phyloP scores from a whole-genome alignment of 2,888 invertebrate species.

The Ernsta delagoae region DNA sequence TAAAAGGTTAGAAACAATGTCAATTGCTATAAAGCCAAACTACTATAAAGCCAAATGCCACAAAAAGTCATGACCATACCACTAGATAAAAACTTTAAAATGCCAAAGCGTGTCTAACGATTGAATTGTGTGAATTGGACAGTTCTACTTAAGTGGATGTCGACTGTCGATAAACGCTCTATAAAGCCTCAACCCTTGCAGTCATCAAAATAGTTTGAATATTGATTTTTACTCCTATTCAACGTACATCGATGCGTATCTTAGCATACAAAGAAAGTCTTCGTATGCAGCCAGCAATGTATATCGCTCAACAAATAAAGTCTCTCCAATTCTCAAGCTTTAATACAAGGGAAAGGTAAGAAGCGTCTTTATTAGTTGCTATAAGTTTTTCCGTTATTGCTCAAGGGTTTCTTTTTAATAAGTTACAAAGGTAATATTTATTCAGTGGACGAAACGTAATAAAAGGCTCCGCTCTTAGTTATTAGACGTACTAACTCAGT shows the following conservation, averaged over 20 bases:
- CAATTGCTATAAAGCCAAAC: no score
- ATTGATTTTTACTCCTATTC: neutral
- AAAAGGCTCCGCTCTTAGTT: conserved; percentile 27
- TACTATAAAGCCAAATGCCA: no score
- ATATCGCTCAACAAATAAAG: neutral
- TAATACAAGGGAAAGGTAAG: conserved; percentile 24
- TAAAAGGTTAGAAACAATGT: no score
- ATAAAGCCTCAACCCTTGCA: conserved; percentile 17
- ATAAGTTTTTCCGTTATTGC: conserved; percentile 35
- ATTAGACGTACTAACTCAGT: conserved; percentile 32
- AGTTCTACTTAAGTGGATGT: conserved; percentile 27
- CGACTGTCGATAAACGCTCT: conserved; percentile 32
- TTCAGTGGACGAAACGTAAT: conserved; percentile 32
- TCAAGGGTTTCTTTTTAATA: conserved; percentile 34
- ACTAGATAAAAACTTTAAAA: no score
- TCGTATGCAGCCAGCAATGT: neutral
- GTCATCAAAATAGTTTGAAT: conserved; percentile 1
- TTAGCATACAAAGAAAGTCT: neutral
- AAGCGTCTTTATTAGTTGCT: conserved; percentile 31
- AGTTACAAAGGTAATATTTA: conserved; percentile 36
- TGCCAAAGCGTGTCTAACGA: conserved; percentile 20
- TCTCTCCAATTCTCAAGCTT: conserved; percentile 6
- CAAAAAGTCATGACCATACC: no score
- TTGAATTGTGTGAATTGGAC: conserved; percentile 32
- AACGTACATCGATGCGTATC: conserved; percentile 6